Evolutionary conservation across 2,797 vertebrate genomes (phyloP), one percentile per base, ranked within the genome.

Genomic region (Dendrocincla tyrannina): DNA sequence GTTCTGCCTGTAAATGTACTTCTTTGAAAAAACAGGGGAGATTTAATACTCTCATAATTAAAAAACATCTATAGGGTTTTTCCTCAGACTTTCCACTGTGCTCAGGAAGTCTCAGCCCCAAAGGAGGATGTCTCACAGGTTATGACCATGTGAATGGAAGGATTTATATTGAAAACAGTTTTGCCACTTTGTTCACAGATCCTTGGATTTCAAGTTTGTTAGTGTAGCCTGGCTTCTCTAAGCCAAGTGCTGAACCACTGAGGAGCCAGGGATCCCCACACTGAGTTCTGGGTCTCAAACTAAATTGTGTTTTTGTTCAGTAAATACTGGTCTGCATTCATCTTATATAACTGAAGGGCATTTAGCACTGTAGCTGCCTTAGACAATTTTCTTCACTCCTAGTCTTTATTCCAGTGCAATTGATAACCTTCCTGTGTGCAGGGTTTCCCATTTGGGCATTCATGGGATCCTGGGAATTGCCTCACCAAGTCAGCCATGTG

Each of bases 11-110:
- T 70, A 85, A 90, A 94, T 83, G 55, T 64, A 88, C 55, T 81
- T 75, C 50, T 81, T 92, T 39, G 66, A 80, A 95, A 77, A 89
- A 75, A 5, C 13, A 32, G 23, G 27, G 25, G 17, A 67, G 47
- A n/a, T 60, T 93, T 91, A 80, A 67, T 79, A 15, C 41, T 67
- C 24, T 83, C 42, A 17, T 80, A 81, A 95, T 80, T 93, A 46
- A 91, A 79, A 92, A 85, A 24, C 63, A 52, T 88, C 68, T 85
- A 41, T 84, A 68, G 69, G 33, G 39, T 60, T 95, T 94, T 93
- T 33, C 52, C 74, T 95, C 77, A 91, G 32, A 91, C 44, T 95
- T 97, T 95, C 93, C 96, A 70, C 63, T 79, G 77, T 56, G 49
- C 80, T 93, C 77, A 95, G 89, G 94, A 96, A 94, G 69, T 74